These are phyloP conservation scores for Actenoides lindsayi DNA, from an alignment of 2,113 vertebrate genomes.

Conservation along the genomic window DNA sequence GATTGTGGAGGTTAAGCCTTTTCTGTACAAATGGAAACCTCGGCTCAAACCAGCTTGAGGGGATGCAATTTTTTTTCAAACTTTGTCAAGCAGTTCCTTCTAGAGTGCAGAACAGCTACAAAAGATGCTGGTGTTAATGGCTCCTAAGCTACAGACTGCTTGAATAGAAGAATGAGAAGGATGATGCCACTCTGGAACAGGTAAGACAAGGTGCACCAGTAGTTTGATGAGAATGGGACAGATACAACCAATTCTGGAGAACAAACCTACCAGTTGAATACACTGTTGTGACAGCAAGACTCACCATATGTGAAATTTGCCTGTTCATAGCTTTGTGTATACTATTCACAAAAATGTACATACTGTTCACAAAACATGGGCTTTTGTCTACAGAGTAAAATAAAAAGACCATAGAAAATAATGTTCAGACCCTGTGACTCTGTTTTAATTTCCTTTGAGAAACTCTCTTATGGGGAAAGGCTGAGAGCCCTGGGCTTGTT, in stretches of 20 bases:
- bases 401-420: not conserved
- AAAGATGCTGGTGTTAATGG: not conserved
- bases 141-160: not conserved
- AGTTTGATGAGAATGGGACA: not conserved
- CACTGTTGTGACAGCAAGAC: not conserved
- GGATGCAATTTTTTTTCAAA: not conserved
- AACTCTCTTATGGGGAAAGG: too few relatives aligned
- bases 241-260: not conserved
- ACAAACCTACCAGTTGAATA: fast-evolving
- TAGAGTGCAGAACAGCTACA: not conserved
- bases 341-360: not conserved
- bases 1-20: not conserved
- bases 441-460: not conserved
- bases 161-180: not conserved
- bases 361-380: not conserved
- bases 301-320: not conserved
- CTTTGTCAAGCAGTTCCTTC: not conserved
- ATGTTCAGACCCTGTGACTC: not conserved
- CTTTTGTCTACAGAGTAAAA: not conserved
- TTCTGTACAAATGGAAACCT: not conserved
- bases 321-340: not conserved
- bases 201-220: not conserved
- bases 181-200: not conserved
- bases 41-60: not conserved
- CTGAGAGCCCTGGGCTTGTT: too few relatives aligned